Base-by-base conservation (phyloP, 2,888 invertebrate genomes). In the Sylvicola fuscatus region DNA sequence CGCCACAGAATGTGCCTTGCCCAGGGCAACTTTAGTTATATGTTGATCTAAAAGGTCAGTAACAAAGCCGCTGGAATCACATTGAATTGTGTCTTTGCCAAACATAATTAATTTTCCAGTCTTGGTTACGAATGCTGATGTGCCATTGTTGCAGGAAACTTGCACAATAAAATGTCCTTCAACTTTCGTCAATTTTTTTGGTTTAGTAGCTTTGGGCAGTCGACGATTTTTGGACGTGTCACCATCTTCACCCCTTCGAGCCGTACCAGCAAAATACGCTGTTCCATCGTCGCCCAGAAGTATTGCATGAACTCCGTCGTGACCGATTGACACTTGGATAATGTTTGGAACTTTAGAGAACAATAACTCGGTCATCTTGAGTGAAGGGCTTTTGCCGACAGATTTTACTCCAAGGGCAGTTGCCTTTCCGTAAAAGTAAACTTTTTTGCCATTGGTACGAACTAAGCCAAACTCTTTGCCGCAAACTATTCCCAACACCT, bases 1-100 rank as follows among this genome's bases (percentile, higher is more conserved):
- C 0, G 75, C 83, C 1, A 87, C 82, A n/a, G 83, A 82, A 50
- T 97, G 97, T 1, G 95, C 95, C 60, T 97, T 97, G 3, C 97
- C 97, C 39, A 98, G 60, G 0, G 83, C 78, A 3, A 92, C 77
- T 61, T 70, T 69, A 35, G 69, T 67, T 13, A 83, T 64, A 42
- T 67, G 66, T 41, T 80, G 72, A 34, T 82, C 76, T 39, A 73
- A 68, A 37, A 89, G 59, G 36, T 80, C 83, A 3, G 68, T 68
- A 3, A 87, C 78, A 36, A 75, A 61, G n/a, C 81, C 17, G 41
- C 51, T 53, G 1, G 72, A 62, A 59, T 89, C 86, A 46, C 80
- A 79, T 51, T 87, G 80, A 5, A 79, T 71, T 10, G 78, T 82
- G 56, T 95, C 93, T 54, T 93, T 93, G 31, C 95, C 93, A 56